Conservation (phyloP, 2,888 invertebrate genomes). For the Rhabditoides inermis region DNA sequence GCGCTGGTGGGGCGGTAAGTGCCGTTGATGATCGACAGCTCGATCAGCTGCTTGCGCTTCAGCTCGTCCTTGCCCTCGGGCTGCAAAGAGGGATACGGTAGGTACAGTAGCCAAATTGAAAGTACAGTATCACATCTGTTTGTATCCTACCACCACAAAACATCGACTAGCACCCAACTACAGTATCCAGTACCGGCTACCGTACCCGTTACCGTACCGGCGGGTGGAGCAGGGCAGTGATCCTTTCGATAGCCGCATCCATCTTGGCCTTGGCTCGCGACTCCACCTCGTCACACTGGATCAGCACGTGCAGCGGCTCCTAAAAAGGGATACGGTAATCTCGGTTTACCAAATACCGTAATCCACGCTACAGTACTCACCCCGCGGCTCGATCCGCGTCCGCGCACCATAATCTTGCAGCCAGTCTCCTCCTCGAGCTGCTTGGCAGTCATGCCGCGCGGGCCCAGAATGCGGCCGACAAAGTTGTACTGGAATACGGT, state of each 20-base stretch:
- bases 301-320: conserved; percentile 90
- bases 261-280: conserved; percentile 89
- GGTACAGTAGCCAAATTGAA: no score
- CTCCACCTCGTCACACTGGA: conserved; percentile 90
- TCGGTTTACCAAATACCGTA: no score
- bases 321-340: no score
- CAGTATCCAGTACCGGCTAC: neutral
- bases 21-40: conserved; percentile 97
- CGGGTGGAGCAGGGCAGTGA: conserved; percentile 89
- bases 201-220: conserved; percentile 61
- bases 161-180: neutral
- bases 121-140: no score
- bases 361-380: no score
- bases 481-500: conserved; percentile 94
- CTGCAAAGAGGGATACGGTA: no score
- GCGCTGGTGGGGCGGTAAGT: conserved; percentile 69
- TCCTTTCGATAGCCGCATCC: conserved; percentile 89
- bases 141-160: neutral
- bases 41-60: conserved; percentile 98
- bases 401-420: conserved; percentile 99
- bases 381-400: conserved; percentile 60
- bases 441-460: conserved; percentile 98
- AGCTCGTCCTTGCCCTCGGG: conserved; percentile 98
- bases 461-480: conserved; percentile 95
- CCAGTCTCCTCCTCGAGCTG: conserved; percentile 99